phyloP scores from a whole-genome alignment of 2,113 vertebrate species.

The Felis chaus region DNA sequence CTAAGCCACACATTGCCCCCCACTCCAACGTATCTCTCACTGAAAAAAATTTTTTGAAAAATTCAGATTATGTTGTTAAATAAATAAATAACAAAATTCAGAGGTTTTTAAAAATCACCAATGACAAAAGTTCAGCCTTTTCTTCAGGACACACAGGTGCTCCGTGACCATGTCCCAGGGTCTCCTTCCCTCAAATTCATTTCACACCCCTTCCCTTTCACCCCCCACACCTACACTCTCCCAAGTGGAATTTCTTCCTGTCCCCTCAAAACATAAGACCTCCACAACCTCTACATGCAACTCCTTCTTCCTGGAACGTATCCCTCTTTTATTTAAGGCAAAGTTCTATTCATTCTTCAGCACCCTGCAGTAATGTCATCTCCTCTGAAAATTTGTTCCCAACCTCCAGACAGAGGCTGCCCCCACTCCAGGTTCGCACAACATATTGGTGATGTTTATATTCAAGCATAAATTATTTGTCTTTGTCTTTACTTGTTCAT shows the following conservation, averaged over 20 bases:
- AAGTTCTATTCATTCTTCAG: background rate
- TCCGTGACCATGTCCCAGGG: no score
- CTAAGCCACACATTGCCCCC: background rate
- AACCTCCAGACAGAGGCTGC: background rate
- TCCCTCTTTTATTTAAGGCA: background rate
- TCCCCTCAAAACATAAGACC: background rate
- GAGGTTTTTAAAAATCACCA: background rate
- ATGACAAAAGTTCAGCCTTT: background rate
- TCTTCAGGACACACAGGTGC: background rate
- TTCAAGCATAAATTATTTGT: background rate
- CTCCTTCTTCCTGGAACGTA: background rate
- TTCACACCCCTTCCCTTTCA: background rate
- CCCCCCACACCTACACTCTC: background rate
- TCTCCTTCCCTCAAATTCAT: background rate
- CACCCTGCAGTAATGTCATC: background rate
- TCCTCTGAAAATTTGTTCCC: background rate
- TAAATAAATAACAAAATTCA: background rate
- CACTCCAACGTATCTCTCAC: background rate
- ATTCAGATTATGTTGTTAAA: background rate
- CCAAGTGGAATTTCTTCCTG: background rate
- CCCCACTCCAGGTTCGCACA: background rate
- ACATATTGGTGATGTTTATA: background rate
- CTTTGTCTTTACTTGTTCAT: background rate
- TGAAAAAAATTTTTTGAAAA: background rate
- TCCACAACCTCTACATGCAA: background rate